Conservation (phyloP, 2,113 vertebrate species). For the Psilopsiagon aymara region DNA sequence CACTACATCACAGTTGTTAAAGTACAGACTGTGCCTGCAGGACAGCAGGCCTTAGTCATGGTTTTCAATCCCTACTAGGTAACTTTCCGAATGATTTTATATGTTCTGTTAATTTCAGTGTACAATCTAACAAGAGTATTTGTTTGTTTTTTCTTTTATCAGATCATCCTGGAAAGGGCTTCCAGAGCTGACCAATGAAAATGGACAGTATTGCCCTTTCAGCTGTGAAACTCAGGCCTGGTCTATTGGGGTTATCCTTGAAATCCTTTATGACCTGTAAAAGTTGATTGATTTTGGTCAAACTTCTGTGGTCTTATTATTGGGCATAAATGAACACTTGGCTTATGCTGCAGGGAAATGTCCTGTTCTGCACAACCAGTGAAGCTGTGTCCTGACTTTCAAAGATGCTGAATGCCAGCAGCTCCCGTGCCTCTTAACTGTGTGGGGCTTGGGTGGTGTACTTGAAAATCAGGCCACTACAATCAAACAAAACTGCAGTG, state of each 20-base stretch:
- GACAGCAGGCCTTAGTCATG: neutral
- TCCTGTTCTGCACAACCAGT: conserved; percentile 7
- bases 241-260: conserved; percentile 89
- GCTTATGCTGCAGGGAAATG: conserved; percentile 20
- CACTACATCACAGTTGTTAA: neutral
- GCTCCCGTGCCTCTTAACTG: neutral
- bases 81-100: neutral
- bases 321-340: conserved; percentile 38
- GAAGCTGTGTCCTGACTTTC: neutral
- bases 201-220: conserved; percentile 91
- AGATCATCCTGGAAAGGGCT: conserved; percentile 98
- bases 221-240: conserved; percentile 98
- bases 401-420: neutral
- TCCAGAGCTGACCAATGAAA: conserved; percentile 95
- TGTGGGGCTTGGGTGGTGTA: neutral
- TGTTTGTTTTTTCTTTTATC: neutral
- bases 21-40: neutral
- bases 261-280: conserved; percentile 86
- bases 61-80: neutral
- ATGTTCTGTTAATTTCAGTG: neutral
- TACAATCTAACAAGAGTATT: neutral
- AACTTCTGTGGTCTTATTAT: conserved; percentile 9
- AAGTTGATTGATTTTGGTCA: conserved; percentile 35
- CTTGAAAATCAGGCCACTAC: conserved; percentile 3
- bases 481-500: neutral